Evolutionary conservation across 2,888 invertebrate species (phyloP).

Genomic region (Scotopteryx bipunctaria): DNA sequence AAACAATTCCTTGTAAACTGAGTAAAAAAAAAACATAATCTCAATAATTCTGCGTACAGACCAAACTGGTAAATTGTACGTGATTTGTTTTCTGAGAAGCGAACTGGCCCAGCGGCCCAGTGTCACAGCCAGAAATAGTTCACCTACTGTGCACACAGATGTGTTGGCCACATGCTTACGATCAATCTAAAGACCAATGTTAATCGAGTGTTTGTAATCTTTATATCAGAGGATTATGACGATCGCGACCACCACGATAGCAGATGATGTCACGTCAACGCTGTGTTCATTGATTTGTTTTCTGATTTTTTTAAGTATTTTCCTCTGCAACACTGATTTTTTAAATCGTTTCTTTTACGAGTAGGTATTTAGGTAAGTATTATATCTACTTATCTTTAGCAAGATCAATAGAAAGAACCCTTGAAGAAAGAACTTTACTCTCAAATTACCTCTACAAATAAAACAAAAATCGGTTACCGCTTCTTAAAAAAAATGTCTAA

Average conservation of each 20-base stretch:
- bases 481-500: too few relatives aligned
- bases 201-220: constrained; percentile 27
- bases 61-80: constrained; percentile 8
- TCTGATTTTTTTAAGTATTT: too few relatives aligned
- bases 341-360: too few relatives aligned
- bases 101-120: constrained; percentile 12
- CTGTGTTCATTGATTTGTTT: not conserved
- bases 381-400: too few relatives aligned
- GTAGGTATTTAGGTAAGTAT: too few relatives aligned
- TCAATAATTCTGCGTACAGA: constrained; percentile 1
- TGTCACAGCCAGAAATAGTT: constrained; percentile 36
- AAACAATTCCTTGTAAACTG: not conserved
- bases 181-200: constrained; percentile 28
- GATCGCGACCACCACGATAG: not conserved
- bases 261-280: too few relatives aligned
- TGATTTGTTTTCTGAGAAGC: constrained; percentile 32
- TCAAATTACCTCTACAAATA: too few relatives aligned
- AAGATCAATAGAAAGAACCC: too few relatives aligned
- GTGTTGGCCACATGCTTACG: constrained; percentile 31
- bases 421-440: too few relatives aligned
- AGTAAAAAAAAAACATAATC: not conserved
- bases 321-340: too few relatives aligned
- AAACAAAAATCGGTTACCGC: too few relatives aligned
- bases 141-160: constrained; percentile 25
- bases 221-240: constrained; percentile 2